Conservation (phyloP, 2,888 invertebrate species). For the Thalpophila matura region DNA sequence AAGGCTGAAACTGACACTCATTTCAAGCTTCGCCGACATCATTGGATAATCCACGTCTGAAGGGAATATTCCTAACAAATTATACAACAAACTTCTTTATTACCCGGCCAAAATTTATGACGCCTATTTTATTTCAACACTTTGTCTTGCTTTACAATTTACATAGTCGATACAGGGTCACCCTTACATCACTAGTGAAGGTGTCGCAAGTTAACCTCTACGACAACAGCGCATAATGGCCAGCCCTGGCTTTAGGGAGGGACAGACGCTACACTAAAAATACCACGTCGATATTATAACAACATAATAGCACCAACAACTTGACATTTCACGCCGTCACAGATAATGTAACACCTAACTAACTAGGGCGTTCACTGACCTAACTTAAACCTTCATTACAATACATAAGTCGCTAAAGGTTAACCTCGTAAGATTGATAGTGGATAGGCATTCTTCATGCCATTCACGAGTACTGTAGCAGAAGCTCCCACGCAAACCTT, state of each 20-base stretch:
- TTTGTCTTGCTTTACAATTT: conserved; percentile 18
- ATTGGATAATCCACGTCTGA: conserved; percentile 44
- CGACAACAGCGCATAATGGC: conserved; percentile 28
- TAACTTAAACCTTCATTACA: conserved; percentile 46
- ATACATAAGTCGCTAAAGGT: conserved; percentile 43
- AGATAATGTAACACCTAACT: conserved; percentile 60
- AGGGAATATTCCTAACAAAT: conserved; percentile 38
- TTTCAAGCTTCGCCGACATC: conserved; percentile 40
- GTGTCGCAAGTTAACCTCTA: conserved; percentile 40
- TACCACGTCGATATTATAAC: conserved; percentile 67
- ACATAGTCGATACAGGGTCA: conserved; percentile 23
- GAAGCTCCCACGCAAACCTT: conserved; percentile 37
- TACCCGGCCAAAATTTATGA: conserved; percentile 16
- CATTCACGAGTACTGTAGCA: conserved; percentile 37
- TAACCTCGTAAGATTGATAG: conserved; percentile 48
- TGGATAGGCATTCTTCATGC: conserved; percentile 22
- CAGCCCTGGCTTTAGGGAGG: conserved; percentile 34
- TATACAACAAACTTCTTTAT: conserved; percentile 37
- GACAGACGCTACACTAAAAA: conserved; percentile 62
- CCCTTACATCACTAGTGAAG: conserved; percentile 25
- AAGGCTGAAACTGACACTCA: conserved; percentile 55
- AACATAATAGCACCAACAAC: conserved; percentile 55
- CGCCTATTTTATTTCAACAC: conserved; percentile 10
- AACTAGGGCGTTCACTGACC: conserved; percentile 47
- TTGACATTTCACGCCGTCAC: conserved; percentile 70